Conservation (phyloP, 2,113 vertebrate genomes). For the Poicephalus gulielmi region DNA sequence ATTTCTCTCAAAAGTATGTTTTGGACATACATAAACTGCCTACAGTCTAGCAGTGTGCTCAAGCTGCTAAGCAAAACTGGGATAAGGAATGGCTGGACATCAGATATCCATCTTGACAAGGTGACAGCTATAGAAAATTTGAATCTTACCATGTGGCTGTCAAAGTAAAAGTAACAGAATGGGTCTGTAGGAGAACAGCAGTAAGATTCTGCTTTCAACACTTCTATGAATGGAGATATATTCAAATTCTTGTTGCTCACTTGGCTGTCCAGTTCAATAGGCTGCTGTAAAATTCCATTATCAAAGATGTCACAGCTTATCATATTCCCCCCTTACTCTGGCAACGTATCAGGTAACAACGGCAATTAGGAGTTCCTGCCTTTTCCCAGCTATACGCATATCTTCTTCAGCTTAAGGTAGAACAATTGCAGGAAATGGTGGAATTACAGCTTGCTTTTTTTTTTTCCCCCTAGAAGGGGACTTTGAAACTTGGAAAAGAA, state of each 20-base stretch:
- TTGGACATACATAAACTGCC: not conserved
- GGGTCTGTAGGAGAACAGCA: not conserved
- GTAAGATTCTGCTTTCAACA: not conserved
- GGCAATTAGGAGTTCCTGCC: conserved; percentile 73
- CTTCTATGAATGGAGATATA: not conserved
- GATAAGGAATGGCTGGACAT: not conserved
- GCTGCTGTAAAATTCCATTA: conserved; percentile 71
- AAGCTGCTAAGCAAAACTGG: not conserved
- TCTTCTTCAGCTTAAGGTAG: conserved; percentile 75
- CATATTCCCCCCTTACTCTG: conserved; percentile 27
- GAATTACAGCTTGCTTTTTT: conserved; percentile 65
- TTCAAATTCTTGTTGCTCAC: not conserved
- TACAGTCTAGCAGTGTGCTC: not conserved
- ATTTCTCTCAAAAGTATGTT: not conserved
- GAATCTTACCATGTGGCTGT: not conserved
- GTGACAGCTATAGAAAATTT: not conserved
- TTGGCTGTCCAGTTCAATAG: not conserved
- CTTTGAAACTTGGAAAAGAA: conserved; percentile 69
- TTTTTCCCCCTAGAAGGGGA: conserved; percentile 70
- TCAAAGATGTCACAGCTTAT: conserved; percentile 22
- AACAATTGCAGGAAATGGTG: conserved; percentile 85
- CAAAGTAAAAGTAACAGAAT: not conserved
- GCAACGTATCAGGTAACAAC: conserved; percentile 69
- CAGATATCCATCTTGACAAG: not conserved
- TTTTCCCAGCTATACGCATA: conserved; percentile 70